Evolutionary conservation across 2,888 invertebrate species (phyloP), one percentile per base, ranked within the genome.

Genomic region (Phasia obesa): DNA sequence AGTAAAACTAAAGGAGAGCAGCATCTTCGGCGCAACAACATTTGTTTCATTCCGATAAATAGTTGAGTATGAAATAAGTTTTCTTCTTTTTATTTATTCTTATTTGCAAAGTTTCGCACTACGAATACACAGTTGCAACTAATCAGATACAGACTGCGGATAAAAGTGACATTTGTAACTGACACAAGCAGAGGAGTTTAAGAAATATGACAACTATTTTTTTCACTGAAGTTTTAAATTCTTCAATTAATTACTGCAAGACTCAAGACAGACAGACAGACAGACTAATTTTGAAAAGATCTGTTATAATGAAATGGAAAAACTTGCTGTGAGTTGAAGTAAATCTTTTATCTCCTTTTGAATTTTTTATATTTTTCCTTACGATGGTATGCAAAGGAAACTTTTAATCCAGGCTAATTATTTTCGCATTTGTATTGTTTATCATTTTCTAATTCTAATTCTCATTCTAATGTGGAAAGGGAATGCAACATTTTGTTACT

Each of bases 351-450:
- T 55, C 53, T 47, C 2, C 15, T 47, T 51, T 35, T 53, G 21
- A 44, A 19, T 13, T 7, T 42, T 44, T 51, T 2, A 23, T 44
- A 25, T 17, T 7, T 17, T 17, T 21, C n/a, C 9, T 19, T 11
- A 4, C 9, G 13, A 17, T 19, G 3, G 25, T 23, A 23, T 9
- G 62, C 21, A 55, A 47, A 38, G 85, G 85, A 88, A 89, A 90
- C 87, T 90, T 89, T 88, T 90, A 89, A 90, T 89, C 90, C 88
- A 84, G 84, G 85, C 86, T 88, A 90, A 89, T 89, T 90, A 89
- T 90, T 89, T 88, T 89, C 89, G 89, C 90, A 89, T 90, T 89
- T 89, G 88, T 89, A 87, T 87, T 88, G 88, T 89, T 89, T 88
- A 88, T 88, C 74, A 78, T 75, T 78, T 64, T 70, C 15, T 67